Evolutionary conservation across 1,140 invertebrate genomes (phyloP).

Genomic region (Chlorops oryzae): DNA sequence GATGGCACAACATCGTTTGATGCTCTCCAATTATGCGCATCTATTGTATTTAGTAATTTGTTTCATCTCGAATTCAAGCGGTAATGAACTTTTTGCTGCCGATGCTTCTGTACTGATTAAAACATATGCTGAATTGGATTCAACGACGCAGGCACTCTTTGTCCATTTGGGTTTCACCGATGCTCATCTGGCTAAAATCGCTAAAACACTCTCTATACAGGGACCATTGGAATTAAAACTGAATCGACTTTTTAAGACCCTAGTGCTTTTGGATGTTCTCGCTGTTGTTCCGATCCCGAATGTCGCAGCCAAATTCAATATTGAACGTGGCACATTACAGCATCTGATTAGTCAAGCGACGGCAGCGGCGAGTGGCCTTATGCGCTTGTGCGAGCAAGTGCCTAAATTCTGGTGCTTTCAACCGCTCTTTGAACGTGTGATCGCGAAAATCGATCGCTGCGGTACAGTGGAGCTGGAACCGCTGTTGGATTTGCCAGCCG

Average conservation of each 20-base stretch:
- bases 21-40: slow-evolving; percentile 67
- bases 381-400: slow-evolving; percentile 70
- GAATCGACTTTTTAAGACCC: slow-evolving; percentile 74
- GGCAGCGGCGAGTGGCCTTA: slow-evolving; percentile 66
- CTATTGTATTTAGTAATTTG: slow-evolving; percentile 58
- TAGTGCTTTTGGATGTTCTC: slow-evolving; percentile 81
- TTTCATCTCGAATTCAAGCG: slow-evolving; percentile 39
- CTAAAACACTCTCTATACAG: slow-evolving; percentile 47
- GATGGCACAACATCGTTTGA: slow-evolving; percentile 61
- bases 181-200: slow-evolving; percentile 56
- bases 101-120: slow-evolving; percentile 33
- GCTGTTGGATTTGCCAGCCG: slow-evolving; percentile 75
- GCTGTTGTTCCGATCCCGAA: slow-evolving; percentile 62
- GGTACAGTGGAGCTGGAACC: slow-evolving; percentile 68
- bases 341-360: slow-evolving; percentile 63
- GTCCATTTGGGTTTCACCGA: slow-evolving; percentile 65
- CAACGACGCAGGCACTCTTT: slow-evolving; percentile 52
- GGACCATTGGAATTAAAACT: slow-evolving; percentile 44
- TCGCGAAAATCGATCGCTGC: slow-evolving; percentile 65
- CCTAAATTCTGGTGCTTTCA: slow-evolving; percentile 77
- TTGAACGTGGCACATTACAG: slow-evolving; percentile 64
- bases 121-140: slow-evolving; percentile 21
- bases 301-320: slow-evolving; percentile 65
- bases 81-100: slow-evolving; percentile 36
- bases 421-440: slow-evolving; percentile 64